These are phyloP conservation scores for Australoheros scitulus DNA, from an alignment of 2,113 vertebrate genomes.

Conservation along the genomic window DNA sequence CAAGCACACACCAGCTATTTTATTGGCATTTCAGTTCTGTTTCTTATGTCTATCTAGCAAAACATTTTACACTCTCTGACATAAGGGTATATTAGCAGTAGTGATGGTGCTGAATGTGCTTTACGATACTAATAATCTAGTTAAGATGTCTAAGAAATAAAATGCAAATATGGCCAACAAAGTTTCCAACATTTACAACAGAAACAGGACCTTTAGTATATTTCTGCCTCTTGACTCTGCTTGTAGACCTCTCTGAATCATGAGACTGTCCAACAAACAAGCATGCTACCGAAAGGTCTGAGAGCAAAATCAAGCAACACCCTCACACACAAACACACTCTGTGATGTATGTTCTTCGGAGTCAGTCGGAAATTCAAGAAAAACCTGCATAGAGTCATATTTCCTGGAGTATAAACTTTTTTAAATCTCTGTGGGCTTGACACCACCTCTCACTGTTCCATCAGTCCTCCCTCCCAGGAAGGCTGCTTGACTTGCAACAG, in stretches of 20 bases:
- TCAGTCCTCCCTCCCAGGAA: slow-evolving; percentile 45
- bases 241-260: slow-evolving; percentile 38
- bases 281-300: slow-evolving; percentile 37
- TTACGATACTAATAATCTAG: neutral
- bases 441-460: slow-evolving; percentile 56
- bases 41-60: neutral
- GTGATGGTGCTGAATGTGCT: neutral
- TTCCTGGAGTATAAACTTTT: slow-evolving; percentile 59
- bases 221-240: slow-evolving; percentile 25
- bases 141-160: slow-evolving; percentile 12
- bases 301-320: slow-evolving; percentile 37
- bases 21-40: slow-evolving; percentile 22
- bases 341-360: slow-evolving; percentile 50
- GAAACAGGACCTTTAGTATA: slow-evolving; percentile 5
- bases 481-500: slow-evolving; percentile 45
- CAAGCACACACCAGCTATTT: slow-evolving; percentile 20
- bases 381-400: slow-evolving; percentile 47
- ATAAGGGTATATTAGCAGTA: neutral
- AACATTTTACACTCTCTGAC: neutral
- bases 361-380: slow-evolving; percentile 46
- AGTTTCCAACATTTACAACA: slow-evolving; percentile 10
- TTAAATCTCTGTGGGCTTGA: slow-evolving; percentile 63
- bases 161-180: slow-evolving; percentile 32
- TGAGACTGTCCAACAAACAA: slow-evolving; percentile 32
- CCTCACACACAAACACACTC: slow-evolving; percentile 32